phyloP scores from a whole-genome alignment of 2,888 invertebrate genomes.

The Drosophila sordidula region DNA sequence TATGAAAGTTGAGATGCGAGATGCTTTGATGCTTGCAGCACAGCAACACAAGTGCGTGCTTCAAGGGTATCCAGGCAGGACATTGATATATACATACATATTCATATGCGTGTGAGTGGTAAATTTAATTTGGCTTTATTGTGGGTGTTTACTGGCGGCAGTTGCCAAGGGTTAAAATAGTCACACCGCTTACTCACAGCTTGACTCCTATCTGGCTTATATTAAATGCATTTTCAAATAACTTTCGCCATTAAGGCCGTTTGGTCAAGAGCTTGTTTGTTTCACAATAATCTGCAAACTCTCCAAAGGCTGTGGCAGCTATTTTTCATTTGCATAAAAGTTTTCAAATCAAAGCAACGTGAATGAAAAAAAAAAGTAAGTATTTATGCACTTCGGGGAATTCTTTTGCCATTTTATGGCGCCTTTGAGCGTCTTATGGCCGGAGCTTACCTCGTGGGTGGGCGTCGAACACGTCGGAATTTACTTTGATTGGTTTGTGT shows the following conservation, averaged over 20 bases:
- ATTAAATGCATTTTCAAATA: background rate
- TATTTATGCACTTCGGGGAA: slow-evolving; percentile 7
- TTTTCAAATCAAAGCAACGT: slow-evolving; percentile 1
- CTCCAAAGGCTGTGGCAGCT: background rate
- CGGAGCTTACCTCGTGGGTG: slow-evolving; percentile 28
- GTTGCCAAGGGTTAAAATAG: background rate
- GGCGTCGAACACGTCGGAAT: background rate
- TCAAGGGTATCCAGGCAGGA: too few species aligned
- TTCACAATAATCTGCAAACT: background rate
- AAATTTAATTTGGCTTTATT: background rate
- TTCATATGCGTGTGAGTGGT: background rate
- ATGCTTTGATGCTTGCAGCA: background rate
- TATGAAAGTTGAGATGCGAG: background rate
- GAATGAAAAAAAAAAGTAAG: background rate
- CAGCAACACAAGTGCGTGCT: too few species aligned
- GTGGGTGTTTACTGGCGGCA: background rate
- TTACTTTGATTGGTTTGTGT: slow-evolving; percentile 4
- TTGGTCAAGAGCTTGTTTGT: background rate
- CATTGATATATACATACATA: background rate
- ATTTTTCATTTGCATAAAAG: background rate
- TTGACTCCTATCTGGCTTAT: background rate
- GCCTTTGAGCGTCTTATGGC: background rate
- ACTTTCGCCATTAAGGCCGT: background rate
- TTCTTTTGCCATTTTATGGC: background rate
- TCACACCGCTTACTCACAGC: background rate